These are phyloP conservation scores for Bemisia tabaci DNA, from an alignment of 1,140 invertebrate species.

Conservation along the genomic window DNA sequence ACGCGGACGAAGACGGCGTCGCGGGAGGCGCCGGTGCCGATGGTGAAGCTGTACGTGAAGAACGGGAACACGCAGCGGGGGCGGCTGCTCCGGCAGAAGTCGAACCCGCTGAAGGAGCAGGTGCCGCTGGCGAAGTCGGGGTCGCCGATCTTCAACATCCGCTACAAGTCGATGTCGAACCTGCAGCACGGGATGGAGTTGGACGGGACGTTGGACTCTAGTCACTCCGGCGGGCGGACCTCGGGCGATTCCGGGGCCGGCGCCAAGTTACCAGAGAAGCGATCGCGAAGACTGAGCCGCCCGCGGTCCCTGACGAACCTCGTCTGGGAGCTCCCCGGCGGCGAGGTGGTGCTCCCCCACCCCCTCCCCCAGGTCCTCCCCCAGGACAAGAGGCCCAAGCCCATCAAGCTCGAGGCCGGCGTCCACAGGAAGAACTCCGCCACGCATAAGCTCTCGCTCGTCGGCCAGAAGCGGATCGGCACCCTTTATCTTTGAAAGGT, in stretches of 20 bases:
- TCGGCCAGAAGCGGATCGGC: slow-evolving; percentile 16
- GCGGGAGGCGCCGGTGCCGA: slow-evolving; percentile 26
- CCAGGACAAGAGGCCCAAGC: slow-evolving; percentile 12
- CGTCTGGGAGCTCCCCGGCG: slow-evolving; percentile 58
- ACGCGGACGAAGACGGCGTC: slow-evolving; percentile 39
- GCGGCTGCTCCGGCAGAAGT: slow-evolving; percentile 51
- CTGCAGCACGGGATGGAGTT: slow-evolving; percentile 62
- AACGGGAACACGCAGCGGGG: slow-evolving; percentile 50
- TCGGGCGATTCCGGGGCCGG: slow-evolving; percentile 68
- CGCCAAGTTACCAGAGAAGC: slow-evolving; percentile 64
- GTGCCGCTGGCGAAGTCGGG: slow-evolving; percentile 47
- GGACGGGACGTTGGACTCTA: slow-evolving; percentile 68
- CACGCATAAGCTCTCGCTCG: slow-evolving; percentile 14
- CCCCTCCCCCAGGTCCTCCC: slow-evolving; percentile 32
- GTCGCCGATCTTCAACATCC: slow-evolving; percentile 64
- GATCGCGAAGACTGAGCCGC: slow-evolving; percentile 33
- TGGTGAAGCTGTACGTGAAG: slow-evolving; percentile 64
- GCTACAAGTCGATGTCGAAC: slow-evolving; percentile 68
- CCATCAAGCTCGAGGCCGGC: slow-evolving; percentile 13
- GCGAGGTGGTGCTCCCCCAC: slow-evolving; percentile 31
- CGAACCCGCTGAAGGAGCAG: slow-evolving; percentile 54
- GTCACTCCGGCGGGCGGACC: slow-evolving; percentile 69
- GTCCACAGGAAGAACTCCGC: slow-evolving; percentile 17
- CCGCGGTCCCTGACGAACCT: slow-evolving; percentile 62
- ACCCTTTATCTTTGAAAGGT: slow-evolving; percentile 17